phyloP scores from a whole-genome alignment of 2,113 vertebrate species.

The Ammospiza caudacuta region DNA sequence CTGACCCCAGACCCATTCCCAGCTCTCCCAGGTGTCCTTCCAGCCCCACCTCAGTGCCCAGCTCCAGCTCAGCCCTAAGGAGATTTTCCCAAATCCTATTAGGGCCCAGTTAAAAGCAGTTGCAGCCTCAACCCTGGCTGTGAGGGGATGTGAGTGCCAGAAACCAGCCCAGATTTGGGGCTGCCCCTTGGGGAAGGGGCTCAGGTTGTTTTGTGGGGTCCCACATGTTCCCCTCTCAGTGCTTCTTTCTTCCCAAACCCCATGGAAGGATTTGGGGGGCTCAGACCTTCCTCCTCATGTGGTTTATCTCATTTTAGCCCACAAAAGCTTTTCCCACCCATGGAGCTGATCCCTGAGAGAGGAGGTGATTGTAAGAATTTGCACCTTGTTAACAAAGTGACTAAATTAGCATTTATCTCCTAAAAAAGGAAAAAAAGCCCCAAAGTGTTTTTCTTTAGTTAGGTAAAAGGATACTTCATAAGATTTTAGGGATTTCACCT shows the following conservation, averaged over 20 bases:
- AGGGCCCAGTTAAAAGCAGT: background rate
- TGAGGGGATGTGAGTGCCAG: background rate
- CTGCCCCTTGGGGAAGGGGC: too few relatives aligned
- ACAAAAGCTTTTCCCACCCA: accelerated
- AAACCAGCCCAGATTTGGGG: background rate
- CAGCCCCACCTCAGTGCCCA: background rate
- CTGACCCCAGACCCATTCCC: too few relatives aligned
- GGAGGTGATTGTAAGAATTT: too few relatives aligned
- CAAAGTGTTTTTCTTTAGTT: too few relatives aligned
- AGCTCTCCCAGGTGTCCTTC: accelerated
- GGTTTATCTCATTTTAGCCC: background rate
- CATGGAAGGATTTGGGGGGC: accelerated
- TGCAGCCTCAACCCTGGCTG: background rate
- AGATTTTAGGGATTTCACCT: too few relatives aligned
- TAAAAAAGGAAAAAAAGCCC: too few relatives aligned
- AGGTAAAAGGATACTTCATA: too few relatives aligned
- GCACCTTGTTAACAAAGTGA: too few relatives aligned
- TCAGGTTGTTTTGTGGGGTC: too few relatives aligned
- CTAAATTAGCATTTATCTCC: too few relatives aligned
- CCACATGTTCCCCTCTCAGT: accelerated
- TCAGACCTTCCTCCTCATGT: accelerated
- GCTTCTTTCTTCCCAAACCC: too few relatives aligned
- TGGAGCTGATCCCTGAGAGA: accelerated
- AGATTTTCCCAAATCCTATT: background rate
- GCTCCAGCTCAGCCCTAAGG: background rate